A percentile compares a stretch with the other conserved stretches of the same genome.
Conservation (phyloP, 2,797 vertebrate genomes). For the Halcyon badia region DNA sequence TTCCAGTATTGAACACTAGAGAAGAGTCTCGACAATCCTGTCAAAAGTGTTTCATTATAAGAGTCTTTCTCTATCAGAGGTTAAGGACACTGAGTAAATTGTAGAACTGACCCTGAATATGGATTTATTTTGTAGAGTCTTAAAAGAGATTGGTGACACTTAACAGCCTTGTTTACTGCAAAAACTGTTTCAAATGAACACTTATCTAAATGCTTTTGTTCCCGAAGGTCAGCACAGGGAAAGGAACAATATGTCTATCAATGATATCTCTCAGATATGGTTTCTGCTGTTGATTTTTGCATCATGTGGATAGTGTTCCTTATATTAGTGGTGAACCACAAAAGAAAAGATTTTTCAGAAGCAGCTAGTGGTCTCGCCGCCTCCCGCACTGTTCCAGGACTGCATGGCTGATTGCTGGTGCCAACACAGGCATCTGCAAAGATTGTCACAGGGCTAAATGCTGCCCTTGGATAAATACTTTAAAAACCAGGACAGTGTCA, state of each 20-base stretch:
- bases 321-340: background rate
- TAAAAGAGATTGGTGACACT: background rate
- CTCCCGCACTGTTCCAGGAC: background rate
- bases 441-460: background rate
- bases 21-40: background rate
- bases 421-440: background rate
- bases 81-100: background rate
- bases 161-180: slow-evolving; percentile 11
- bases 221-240: background rate
- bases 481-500: background rate
- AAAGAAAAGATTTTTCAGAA: slow-evolving; percentile 45
- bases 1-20: background rate
- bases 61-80: background rate
- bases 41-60: background rate
- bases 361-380: background rate
- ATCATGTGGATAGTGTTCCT: background rate
- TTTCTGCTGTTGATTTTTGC: background rate
- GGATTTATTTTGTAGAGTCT: slow-evolving; percentile 5
- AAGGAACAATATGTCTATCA: background rate
- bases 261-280: background rate
- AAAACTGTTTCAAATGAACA: background rate
- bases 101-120: background rate
- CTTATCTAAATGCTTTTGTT: background rate
- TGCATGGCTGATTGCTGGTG: background rate
- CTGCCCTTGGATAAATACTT: background rate